Conservation (phyloP, 2,888 invertebrate genomes). For the Strigamia maritima region DNA sequence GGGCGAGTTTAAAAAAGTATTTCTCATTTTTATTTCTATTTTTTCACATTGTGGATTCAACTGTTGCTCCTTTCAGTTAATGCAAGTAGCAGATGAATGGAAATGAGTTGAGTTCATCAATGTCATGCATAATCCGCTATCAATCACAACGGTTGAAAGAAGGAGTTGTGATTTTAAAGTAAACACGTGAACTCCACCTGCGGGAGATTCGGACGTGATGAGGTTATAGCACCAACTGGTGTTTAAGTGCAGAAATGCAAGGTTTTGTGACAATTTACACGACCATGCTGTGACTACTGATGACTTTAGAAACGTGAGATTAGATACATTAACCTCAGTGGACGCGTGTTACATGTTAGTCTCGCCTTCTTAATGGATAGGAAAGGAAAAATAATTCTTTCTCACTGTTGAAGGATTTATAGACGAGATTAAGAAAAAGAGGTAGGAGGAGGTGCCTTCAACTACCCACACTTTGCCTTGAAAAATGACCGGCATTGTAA, state of each 20-base stretch:
- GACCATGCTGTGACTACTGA: conserved; percentile 1
- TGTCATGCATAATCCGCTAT: not conserved
- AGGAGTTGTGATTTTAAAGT: not conserved
- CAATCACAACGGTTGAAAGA: not conserved
- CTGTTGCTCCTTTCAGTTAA: not conserved
- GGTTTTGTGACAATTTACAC: conserved; percentile 4
- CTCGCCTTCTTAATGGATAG: conserved; percentile 22
- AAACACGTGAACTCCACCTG: not conserved
- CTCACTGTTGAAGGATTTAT: conserved; percentile 1
- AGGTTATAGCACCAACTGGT: not conserved
- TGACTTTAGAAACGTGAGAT: not conserved
- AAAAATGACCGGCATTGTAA: conserved; percentile 20
- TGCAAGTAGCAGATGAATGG: conserved; percentile 6
- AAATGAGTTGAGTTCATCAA: not conserved
- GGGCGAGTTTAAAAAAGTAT: not conserved
- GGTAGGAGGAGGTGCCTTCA: conserved; percentile 20
- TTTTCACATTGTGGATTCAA: not conserved
- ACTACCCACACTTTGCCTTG: conserved; percentile 20
- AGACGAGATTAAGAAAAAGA: conserved; percentile 16
- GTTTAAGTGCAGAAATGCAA: not conserved
- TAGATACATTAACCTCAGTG: not conserved
- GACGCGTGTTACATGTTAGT: conserved; percentile 19
- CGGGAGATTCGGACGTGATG: not conserved
- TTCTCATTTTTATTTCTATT: not conserved
- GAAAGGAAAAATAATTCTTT: not conserved